Base-by-base conservation (phyloP, 2,888 invertebrate genomes). In the Aspidapion aeneum region DNA sequence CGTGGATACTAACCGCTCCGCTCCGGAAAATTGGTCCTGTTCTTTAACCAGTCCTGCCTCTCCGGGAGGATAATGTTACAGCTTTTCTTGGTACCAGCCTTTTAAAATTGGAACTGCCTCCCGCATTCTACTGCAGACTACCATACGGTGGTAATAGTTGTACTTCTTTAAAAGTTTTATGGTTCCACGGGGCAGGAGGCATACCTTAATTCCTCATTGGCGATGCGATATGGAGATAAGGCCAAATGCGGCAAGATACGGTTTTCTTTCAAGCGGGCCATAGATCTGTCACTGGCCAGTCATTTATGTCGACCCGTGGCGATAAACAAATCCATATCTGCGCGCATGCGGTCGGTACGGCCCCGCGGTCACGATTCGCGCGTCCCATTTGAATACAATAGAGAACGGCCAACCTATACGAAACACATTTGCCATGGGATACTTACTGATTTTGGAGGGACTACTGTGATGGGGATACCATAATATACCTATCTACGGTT, bases 271-370 rank as follows among this genome's bases (percentile, higher is more conserved):
- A 71, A 70, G 74, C 73, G 72, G 69, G 70, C 77, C 74, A 77
- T 78, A 77, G 77, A 77, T 78, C 78, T 78, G 79, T 79, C 79
- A 77, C 72, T 71, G 72, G 72, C 68, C 74, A 77, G 77, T 78
- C 79, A 77, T 78, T 79, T 79, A 79, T 78, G 78, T 76, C 77
- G 74, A 68, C 66, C 69, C 68, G 67, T 67, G 72, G 74, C 75
- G 75, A 78, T 79, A 78, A 79, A 78, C 78, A 78, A 78, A 78
- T 77, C 76, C 76, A 73, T 74, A 78, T 78, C 78, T 74, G 77
- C 77, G 78, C 77, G 78, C 75, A n/a, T n/a, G 76, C 76, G 75
- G 71, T 72, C 66, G 66, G 66, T 66, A 66, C 61, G 52, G 66
- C 21, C 35, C 57, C 57, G 21, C 57, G 17, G 57, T 74, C 75